phyloP scores from a whole-genome alignment of 92 coral and sea anemone genomes.

The Actinernus sp. region DNA sequence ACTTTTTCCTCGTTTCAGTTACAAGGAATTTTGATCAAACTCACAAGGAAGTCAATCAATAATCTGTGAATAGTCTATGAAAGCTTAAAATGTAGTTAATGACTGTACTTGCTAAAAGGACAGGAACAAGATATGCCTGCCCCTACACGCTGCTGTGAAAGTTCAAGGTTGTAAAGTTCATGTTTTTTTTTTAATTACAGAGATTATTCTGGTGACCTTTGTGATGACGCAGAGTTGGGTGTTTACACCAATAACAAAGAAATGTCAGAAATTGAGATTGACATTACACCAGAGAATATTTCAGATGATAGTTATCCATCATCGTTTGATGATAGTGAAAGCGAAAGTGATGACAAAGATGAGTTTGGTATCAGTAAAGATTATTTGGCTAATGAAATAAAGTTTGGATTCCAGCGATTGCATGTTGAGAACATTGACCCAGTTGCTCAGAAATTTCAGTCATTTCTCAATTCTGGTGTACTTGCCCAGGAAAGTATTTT shows the following conservation, averaged over 20 bases:
- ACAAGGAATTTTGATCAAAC: too few relatives aligned
- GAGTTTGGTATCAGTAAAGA: slow-evolving; percentile 45
- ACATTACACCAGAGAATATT: slow-evolving; percentile 33
- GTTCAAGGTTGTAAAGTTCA: too few relatives aligned
- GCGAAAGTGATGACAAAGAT: slow-evolving; percentile 52
- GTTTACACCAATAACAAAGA: slow-evolving; percentile 39
- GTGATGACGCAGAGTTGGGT: slow-evolving; percentile 47
- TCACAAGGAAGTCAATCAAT: too few relatives aligned
- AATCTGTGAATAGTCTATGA: too few relatives aligned
- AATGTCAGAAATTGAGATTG: slow-evolving; percentile 36
- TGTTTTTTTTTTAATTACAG: slow-evolving; percentile 55
- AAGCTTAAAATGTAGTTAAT: too few relatives aligned
- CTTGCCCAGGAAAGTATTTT: slow-evolving; percentile 56
- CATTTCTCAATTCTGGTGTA: slow-evolving; percentile 52
- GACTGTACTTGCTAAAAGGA: too few relatives aligned
- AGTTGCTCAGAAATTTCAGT: slow-evolving; percentile 60
- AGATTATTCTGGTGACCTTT: slow-evolving; percentile 57
- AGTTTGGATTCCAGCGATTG: slow-evolving; percentile 46
- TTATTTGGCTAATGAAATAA: too few relatives aligned
- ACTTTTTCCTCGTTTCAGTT: too few relatives aligned
- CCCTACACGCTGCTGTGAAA: too few relatives aligned
- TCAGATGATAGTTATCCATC: slow-evolving; percentile 55
- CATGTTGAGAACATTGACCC: slow-evolving; percentile 57
- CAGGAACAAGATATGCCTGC: too few relatives aligned
- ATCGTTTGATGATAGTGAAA: slow-evolving; percentile 53